Conservation (phyloP, 2,113 vertebrate genomes). For the Diphyllodes magnificus region DNA sequence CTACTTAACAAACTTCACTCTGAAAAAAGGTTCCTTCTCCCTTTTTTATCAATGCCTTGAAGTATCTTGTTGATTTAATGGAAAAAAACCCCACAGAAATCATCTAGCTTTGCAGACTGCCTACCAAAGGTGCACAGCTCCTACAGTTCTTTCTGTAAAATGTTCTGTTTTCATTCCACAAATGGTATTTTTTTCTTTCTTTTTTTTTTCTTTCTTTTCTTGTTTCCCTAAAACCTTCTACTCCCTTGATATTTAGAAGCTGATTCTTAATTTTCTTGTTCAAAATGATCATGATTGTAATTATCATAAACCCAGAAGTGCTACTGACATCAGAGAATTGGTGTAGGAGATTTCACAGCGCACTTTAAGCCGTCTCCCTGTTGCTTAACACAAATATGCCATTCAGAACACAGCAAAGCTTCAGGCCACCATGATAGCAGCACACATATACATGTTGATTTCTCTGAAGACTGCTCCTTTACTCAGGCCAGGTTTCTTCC, state of each 20-base stretch:
- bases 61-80: background rate
- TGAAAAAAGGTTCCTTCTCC: background rate
- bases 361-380: background rate
- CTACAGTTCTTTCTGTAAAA: background rate
- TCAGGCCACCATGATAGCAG: background rate
- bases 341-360: background rate
- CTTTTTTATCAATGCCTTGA: background rate
- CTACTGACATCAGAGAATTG: background rate
- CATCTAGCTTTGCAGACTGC: background rate
- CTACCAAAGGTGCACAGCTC: background rate
- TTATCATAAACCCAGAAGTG: background rate
- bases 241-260: background rate
- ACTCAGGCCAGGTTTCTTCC: background rate
- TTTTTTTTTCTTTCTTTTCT: rapidly evolving
- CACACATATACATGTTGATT: background rate
- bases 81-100: background rate
- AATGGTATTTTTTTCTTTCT: background rate
- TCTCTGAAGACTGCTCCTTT: background rate
- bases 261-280: background rate
- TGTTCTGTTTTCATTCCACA: background rate
- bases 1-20: background rate
- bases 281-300: background rate
- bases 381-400: background rate
- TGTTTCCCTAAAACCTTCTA: background rate
- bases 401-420: background rate